Base-by-base conservation (phyloP, 2,888 invertebrate species). In the Tetragonula carbonaria region DNA sequence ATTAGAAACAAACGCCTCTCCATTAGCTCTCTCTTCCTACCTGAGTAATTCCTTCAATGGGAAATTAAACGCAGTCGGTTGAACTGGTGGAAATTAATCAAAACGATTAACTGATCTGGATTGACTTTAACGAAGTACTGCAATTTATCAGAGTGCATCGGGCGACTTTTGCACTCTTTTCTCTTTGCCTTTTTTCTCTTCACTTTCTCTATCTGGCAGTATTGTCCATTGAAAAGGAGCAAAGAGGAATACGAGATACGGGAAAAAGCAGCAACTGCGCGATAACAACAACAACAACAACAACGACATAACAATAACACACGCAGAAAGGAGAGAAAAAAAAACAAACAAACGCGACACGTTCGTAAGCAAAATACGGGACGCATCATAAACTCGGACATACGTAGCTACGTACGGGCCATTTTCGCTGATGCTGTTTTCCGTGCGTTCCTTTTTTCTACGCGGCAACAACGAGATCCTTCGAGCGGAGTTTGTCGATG, bases 51-150 rank as follows among this genome's bases (percentile, higher is more conserved):
- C 18, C 66, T 53, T n/a, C 51, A 23, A 62, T 23, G 16, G 50
- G 16, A 51, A 65, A 78, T 72, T 55, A 67, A 72, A 75, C 23
- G n/a, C 65, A 28, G 13, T 28, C 55, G 3, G 0, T 11, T 23
- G 57, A 71, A 75, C 21, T 33, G 33, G 68, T 38, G 38, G 1
- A 53, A 78, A 78, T 84, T 78, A 78, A 65, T 73, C 67, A 63
- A 57, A 50, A 63, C 68, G 78, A 82, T 82, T 75, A 72, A 68
- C 53, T 28, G 71, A 59, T 38, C 53, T 50, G 55, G 70, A 65
- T 71, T 21, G n/a, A 0, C 18, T 33, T 50, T 51, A n/a, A 53
- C 16, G 72, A 59, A 62, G 51, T 57, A 65, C 23, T 14, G 14
- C 66, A 57, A 82, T 74, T 74, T 59, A 21, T 70, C 8, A 23